Evolutionary conservation across 2,888 invertebrate species (phyloP).

Genomic region (Meiosimyza platycephala): DNA sequence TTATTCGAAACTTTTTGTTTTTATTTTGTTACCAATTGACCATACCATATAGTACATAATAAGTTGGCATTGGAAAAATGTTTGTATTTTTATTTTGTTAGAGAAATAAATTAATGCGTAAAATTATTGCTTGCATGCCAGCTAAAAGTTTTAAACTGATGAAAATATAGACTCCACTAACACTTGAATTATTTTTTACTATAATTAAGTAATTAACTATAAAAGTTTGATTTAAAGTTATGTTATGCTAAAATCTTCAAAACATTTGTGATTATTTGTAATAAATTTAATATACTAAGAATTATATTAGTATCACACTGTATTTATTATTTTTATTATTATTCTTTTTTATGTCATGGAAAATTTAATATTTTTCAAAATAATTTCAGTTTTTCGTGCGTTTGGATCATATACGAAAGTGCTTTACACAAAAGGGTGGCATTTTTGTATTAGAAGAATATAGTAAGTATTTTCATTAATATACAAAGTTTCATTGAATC

Average conservation of each 20-base stretch:
- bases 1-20: slow-evolving; percentile 7
- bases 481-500: neutral
- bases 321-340: neutral
- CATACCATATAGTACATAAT: neutral
- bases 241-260: neutral
- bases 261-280: neutral
- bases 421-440: slow-evolving; percentile 99
- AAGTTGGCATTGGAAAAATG: neutral
- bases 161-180: neutral
- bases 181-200: slow-evolving; percentile 16
- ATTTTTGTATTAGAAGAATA: slow-evolving; percentile 99
- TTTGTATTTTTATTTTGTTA: neutral
- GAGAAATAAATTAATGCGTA: neutral
- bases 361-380: slow-evolving; percentile 17
- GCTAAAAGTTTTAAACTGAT: too few species aligned
- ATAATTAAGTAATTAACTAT: slow-evolving; percentile 25
- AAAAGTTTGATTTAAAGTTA: neutral
- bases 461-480: slow-evolving; percentile 79
- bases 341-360: slow-evolving; percentile 30
- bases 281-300: slow-evolving; percentile 8
- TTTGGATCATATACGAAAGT: slow-evolving; percentile 98
- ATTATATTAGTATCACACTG: neutral
- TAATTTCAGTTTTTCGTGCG: slow-evolving; percentile 97
- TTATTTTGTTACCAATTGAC: slow-evolving; percentile 22
- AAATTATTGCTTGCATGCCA: too few species aligned